These are phyloP conservation scores for Epistrophe grossulariae DNA, from an alignment of 2,888 invertebrate genomes.

Conservation along the genomic window DNA sequence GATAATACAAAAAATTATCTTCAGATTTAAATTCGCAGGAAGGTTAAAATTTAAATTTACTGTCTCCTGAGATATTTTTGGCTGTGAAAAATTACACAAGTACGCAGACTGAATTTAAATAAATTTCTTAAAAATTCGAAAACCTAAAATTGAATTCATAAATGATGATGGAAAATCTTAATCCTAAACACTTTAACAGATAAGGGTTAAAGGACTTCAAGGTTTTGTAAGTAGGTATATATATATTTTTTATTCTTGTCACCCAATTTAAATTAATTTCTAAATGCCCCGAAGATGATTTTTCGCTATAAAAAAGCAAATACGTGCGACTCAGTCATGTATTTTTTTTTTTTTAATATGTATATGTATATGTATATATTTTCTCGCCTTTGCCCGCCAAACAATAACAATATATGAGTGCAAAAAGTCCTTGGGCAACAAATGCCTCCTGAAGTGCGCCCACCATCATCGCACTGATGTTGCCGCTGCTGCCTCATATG, in stretches of 20 bases:
- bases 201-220: neutral
- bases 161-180: neutral
- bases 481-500: neutral
- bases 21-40: no score
- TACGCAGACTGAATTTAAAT: neutral
- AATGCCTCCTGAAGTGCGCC: constrained; percentile 60
- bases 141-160: neutral
- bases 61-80: no score
- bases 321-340: constrained; percentile 13
- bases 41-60: no score
- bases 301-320: neutral
- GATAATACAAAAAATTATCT: no score
- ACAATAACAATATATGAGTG: constrained; percentile 61
- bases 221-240: no score
- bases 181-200: neutral
- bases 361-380: no score
- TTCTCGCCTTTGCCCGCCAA: constrained; percentile 47
- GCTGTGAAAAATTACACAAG: neutral
- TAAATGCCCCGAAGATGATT: neutral
- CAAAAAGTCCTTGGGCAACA: constrained; percentile 68
- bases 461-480: constrained; percentile 25
- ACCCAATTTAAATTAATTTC: neutral
- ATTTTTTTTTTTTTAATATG: neutral
- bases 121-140: neutral
- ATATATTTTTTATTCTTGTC: neutral